Conservation (phyloP, 1,140 invertebrate species). For the Pogonomyrmex californicus region DNA sequence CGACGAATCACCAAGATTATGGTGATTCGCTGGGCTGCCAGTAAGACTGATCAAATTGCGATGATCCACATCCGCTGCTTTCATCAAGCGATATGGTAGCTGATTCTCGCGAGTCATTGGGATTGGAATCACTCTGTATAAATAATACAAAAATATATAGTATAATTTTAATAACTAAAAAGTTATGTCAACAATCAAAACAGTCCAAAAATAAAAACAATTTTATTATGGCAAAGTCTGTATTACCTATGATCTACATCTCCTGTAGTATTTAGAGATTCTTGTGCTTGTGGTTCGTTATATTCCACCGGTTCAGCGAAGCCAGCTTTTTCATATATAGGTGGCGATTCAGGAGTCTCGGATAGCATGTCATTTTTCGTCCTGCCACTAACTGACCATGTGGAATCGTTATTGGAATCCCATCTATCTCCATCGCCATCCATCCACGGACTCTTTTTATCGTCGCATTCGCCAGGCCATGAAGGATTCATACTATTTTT, state of each 20-base stretch:
- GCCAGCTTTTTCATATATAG: constrained; percentile 89
- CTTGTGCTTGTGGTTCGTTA: constrained; percentile 86
- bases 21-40: constrained; percentile 89
- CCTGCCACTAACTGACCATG: constrained; percentile 78
- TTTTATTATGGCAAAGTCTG: background rate
- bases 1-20: constrained; percentile 79
- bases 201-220: background rate
- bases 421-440: constrained; percentile 82
- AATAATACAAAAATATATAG: background rate
- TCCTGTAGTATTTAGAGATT: constrained; percentile 84
- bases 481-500: constrained; percentile 82
- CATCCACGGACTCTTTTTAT: constrained; percentile 81
- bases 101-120: constrained; percentile 82
- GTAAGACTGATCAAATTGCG: constrained; percentile 94
- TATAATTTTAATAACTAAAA: constrained; percentile 16
- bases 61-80: constrained; percentile 91
- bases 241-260: constrained; percentile 88
- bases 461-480: constrained; percentile 80
- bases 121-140: constrained; percentile 81
- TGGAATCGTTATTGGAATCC: constrained; percentile 80
- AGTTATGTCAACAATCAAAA: background rate
- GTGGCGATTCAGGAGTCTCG: constrained; percentile 90
- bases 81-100: constrained; percentile 83
- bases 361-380: constrained; percentile 79
- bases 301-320: constrained; percentile 88